These are phyloP conservation scores for Heliocidaris tuberculata DNA, from an alignment of 35 echinoderm and acorn worm species.

Conservation along the genomic window DNA sequence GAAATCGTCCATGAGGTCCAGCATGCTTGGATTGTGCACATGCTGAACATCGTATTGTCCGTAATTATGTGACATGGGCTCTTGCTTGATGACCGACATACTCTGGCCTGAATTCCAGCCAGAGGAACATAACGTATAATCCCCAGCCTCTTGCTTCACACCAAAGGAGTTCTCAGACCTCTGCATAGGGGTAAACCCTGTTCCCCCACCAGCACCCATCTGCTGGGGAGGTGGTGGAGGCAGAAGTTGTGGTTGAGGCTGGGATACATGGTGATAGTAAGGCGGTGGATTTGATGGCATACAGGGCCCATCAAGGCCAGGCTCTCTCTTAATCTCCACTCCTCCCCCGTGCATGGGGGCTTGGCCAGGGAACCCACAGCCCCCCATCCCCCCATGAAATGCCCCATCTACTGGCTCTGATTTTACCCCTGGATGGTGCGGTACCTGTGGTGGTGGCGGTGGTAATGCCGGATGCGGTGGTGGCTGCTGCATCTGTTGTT, in stretches of 20 bases:
- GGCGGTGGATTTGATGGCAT: slow-evolving; percentile 53
- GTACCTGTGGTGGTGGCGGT: slow-evolving; percentile 40
- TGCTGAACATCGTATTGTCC: slow-evolving; percentile 49
- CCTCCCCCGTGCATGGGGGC: background rate
- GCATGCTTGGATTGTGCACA: slow-evolving; percentile 45
- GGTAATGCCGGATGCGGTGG: slow-evolving; percentile 37
- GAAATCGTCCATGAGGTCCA: slow-evolving; percentile 54
- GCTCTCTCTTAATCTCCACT: slow-evolving; percentile 39
- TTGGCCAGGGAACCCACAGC: slow-evolving; percentile 9
- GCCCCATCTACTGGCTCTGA: slow-evolving; percentile 58
- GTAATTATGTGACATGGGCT: slow-evolving; percentile 44
- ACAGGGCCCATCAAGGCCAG: slow-evolving; percentile 20
- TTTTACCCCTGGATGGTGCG: slow-evolving; percentile 48
- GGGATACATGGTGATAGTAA: slow-evolving; percentile 44
- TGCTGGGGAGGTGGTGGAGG: slow-evolving; percentile 17
- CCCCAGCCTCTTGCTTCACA: slow-evolving; percentile 56
- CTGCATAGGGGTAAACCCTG: slow-evolving; percentile 35
- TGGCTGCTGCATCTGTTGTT: slow-evolving; percentile 54
- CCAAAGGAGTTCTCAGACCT: slow-evolving; percentile 40
- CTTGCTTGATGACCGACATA: slow-evolving; percentile 58
- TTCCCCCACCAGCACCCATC: background rate
- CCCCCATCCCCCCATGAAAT: slow-evolving; percentile 29
- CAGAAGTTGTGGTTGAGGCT: slow-evolving; percentile 18
- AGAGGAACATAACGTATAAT: slow-evolving; percentile 52
- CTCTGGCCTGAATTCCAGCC: slow-evolving; percentile 49